Evolutionary conservation across 35 echinoderm and acorn worm genomes (phyloP), one percentile per base, ranked within the genome.

Genomic region (Hemicentrotus pulcherrimus): DNA sequence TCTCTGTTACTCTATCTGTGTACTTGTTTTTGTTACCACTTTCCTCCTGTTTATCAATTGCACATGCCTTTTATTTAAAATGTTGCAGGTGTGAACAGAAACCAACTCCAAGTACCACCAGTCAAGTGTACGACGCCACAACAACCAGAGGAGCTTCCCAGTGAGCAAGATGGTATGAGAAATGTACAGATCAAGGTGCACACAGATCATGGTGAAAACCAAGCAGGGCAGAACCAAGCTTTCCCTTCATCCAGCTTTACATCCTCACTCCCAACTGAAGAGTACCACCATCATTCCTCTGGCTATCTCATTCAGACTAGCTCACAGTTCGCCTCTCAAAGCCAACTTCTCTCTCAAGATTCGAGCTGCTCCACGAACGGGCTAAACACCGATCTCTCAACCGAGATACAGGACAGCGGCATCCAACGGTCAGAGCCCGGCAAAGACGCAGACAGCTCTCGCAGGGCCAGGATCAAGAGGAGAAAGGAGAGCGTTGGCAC

Each of bases 401-500:
- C 65, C 0, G 65, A 78, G 65, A 78, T 78, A 18, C 65, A n/a
- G 65, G 65, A 78, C 22, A 78, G 65, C 19, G 65, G 65, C 65
- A 78, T 78, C 65, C 65, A n/a, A 22, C 65, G 19, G 24, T 78
- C 28, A 8, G 65, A 78, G 5, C 65, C 65, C 65, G 19, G 28
- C 19, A 28, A 28, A 78, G 65, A n/a, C 7, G 65, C 22, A 78
- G 65, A 78, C 22, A 78, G 65, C 19, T 78, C 22, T n/a, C 65
- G 65, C 4, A 78, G 88, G 19, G 31, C 88, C 32, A 45, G 88
- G 46, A 15, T 93, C 91, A 32, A 58, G 48, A 47, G 91, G 91
- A 50, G 91, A 28, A 93, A 93, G n/a, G 91, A 93, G 48, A 93
- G 48, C 13, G 32, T 93, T 10, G 48, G 91, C 46, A 93, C 32